These are phyloP conservation scores for Falcunculus frontatus DNA, from an alignment of 2,113 vertebrate genomes.

Conservation along the genomic window DNA sequence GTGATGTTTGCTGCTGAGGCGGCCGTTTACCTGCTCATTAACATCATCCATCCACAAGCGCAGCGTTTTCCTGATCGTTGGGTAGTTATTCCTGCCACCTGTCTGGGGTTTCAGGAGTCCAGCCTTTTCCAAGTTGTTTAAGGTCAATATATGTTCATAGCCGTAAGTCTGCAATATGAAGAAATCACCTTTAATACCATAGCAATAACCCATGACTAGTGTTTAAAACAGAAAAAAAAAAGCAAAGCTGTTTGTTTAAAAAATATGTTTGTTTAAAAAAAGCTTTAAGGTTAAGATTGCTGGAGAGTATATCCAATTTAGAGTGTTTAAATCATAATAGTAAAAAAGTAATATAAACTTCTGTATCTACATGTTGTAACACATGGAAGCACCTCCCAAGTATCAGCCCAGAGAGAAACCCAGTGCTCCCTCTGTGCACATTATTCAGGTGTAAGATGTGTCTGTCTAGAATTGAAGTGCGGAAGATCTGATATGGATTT, in stretches of 20 bases:
- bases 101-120: constrained; percentile 87
- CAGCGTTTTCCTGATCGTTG: constrained; percentile 92
- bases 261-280: not conserved
- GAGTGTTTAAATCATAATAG: not conserved
- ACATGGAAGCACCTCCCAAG: not conserved
- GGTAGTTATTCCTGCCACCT: constrained; percentile 89
- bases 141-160: constrained; percentile 91
- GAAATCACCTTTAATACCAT: not conserved
- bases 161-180: constrained; percentile 85
- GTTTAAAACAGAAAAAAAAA: not conserved
- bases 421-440: not conserved
- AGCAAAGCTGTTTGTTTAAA: not conserved
- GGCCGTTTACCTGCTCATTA: constrained; percentile 84
- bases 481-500: not conserved
- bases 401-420: not conserved
- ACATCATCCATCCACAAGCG: constrained; percentile 98
- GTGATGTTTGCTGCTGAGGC: rapidly evolving
- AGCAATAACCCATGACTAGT: not conserved
- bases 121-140: constrained; percentile 91
- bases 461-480: not conserved
- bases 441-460: not conserved
- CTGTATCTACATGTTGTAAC: not conserved
- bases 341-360: not conserved
- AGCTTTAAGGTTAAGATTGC: not conserved
- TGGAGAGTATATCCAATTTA: not conserved